Percentiles rank a stretch among this genome's conserved stretches.
Evolutionary conservation across 2,888 invertebrate species (phyloP).

Genomic region (Athalia rosae): DNA sequence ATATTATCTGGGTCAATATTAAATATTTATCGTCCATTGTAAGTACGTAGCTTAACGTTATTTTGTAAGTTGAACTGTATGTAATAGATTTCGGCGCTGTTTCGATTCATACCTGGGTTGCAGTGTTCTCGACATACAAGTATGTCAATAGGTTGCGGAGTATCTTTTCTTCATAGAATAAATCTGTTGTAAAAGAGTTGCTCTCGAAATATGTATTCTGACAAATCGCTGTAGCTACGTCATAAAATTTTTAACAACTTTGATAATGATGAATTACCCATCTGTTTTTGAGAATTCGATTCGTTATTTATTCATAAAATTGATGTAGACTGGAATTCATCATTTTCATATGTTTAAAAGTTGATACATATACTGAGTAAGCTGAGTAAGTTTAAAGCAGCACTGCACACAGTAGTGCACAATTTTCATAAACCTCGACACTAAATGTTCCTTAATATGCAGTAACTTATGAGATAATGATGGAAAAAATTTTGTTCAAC

Average conservation of each 20-base stretch:
- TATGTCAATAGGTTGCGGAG: not conserved
- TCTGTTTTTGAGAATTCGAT: conserved; percentile 29
- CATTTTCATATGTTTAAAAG: not conserved
- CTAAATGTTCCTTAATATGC: conserved; percentile 47
- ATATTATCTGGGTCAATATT: conserved; percentile 25
- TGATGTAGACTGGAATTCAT: not conserved
- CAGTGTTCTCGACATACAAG: not conserved
- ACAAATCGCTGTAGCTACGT: conserved; percentile 63
- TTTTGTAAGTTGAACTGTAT: conserved; percentile 23
- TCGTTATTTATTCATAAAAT: not conserved
- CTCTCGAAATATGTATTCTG: conserved; percentile 49
- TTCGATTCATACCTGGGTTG: conserved; percentile 14
- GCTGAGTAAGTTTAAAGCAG: not conserved
- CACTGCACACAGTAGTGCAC: conserved; percentile 8
- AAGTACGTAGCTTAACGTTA: conserved; percentile 11
- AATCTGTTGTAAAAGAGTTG: not conserved
- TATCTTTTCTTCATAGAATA: conserved; percentile 5
- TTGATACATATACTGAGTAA: not conserved
- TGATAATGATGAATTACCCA: conserved; percentile 44
- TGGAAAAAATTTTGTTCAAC: conserved; percentile 35
- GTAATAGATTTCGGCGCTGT: not conserved
- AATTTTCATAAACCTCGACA: conserved; percentile 26
- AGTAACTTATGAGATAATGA: conserved; percentile 42
- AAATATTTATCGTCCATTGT: conserved; percentile 21
- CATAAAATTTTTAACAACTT: conserved; percentile 50